Conservation (phyloP, 2,797 vertebrate species). For the Arnoldichthys spilopterus region DNA sequence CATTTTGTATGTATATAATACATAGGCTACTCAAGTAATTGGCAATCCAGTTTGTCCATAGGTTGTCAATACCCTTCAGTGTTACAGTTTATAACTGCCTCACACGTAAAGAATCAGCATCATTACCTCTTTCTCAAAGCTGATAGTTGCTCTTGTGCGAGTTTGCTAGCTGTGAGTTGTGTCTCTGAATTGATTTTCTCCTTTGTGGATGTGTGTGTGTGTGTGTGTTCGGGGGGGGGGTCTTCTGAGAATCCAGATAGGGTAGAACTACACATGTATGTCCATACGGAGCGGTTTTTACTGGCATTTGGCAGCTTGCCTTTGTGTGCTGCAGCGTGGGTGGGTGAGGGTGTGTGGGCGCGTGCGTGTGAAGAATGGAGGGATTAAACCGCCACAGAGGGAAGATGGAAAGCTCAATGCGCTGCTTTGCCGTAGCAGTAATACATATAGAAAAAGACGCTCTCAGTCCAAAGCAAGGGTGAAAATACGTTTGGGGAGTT, state of each 20-base stretch:
- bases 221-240: too few species aligned
- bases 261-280: conserved; percentile 49
- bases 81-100: background rate
- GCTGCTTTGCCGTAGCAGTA: background rate
- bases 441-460: background rate
- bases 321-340: conserved; percentile 48
- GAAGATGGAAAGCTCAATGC: conserved; percentile 21
- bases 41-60: too few species aligned
- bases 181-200: conserved; percentile 59
- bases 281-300: conserved; percentile 59
- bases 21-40: too few species aligned
- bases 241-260: background rate
- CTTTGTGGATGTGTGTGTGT: too few species aligned
- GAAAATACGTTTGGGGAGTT: conserved; percentile 39
- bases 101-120: background rate
- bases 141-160: background rate
- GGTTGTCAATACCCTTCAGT: too few species aligned
- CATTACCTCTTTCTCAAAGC: background rate
- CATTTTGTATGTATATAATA: too few species aligned
- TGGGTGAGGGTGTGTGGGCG: conserved; percentile 49
- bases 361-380: background rate
- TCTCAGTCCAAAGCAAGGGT: background rate
- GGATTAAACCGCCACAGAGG: conserved; percentile 30
- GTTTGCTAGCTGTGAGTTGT: background rate
- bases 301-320: conserved; percentile 54